phyloP scores from a whole-genome alignment of 1,140 invertebrate species.

The Mylabris phalerata region DNA sequence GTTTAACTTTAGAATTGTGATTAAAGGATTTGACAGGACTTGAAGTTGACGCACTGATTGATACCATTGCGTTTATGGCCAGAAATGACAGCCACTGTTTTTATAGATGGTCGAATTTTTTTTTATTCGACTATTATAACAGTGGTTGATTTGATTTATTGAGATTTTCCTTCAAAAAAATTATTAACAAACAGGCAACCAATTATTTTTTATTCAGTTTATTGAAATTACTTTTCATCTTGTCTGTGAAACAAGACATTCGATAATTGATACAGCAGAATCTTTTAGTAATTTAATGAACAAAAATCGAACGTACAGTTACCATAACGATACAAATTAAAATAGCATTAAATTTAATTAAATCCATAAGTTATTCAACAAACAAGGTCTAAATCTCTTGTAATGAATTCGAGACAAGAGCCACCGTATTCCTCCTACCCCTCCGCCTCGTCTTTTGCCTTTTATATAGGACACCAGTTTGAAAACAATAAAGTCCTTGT shows the following conservation, averaged over 20 bases:
- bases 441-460: too few species aligned
- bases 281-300: too few species aligned
- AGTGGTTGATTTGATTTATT: too few species aligned
- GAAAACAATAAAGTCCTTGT: conserved; percentile 21
- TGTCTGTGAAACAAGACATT: too few species aligned
- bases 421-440: not conserved
- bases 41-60: conserved; percentile 9
- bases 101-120: too few species aligned
- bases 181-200: too few species aligned
- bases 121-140: too few species aligned
- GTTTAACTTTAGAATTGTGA: conserved; percentile 17
- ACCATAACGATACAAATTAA: conserved; percentile 21
- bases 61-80: conserved; percentile 3
- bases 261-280: too few species aligned
- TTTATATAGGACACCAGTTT: conserved; percentile 13
- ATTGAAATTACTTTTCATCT: too few species aligned
- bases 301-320: not conserved
- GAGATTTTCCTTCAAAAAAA: too few species aligned
- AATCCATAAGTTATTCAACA: conserved; percentile 27
- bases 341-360: conserved; percentile 27
- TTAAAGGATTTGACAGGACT: conserved; percentile 7
- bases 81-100: not conserved
- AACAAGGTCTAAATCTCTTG: conserved; percentile 25
- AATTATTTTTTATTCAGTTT: too few species aligned
- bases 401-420: conserved; percentile 24